Evolutionary conservation across 2,797 vertebrate species (phyloP).

Genomic region (Anas bernieri): DNA sequence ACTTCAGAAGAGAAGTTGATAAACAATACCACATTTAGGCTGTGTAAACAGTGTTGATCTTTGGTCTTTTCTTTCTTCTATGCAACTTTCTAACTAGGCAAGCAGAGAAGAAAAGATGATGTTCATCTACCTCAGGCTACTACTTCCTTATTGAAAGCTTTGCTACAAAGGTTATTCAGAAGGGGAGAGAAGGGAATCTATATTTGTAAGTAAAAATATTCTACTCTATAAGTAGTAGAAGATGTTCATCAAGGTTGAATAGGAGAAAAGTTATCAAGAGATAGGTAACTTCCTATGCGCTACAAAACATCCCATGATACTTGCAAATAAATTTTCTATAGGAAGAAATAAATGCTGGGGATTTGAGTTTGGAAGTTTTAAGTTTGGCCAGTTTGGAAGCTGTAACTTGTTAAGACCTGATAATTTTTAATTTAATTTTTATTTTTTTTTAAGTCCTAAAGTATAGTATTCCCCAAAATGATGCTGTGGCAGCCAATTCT

Average conservation of each 20-base stretch:
- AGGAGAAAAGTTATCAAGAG: not conserved
- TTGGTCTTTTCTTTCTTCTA: not conserved
- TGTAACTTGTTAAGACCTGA: not conserved
- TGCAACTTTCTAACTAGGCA: not conserved
- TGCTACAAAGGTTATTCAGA: not conserved
- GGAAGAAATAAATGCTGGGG: not conserved
- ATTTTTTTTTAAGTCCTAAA: not conserved
- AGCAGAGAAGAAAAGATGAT: not conserved
- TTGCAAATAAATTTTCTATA: not conserved
- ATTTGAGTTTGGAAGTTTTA: not conserved
- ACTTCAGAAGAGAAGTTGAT: conserved; percentile 16
- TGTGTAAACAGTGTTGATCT: conserved; percentile 12
- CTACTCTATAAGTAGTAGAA: not conserved
- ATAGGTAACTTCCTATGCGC: not conserved
- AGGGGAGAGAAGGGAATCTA: conserved; percentile 14
- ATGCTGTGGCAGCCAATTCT: not conserved
- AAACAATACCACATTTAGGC: not conserved
- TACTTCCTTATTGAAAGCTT: not conserved
- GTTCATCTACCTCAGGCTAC: conserved; percentile 17
- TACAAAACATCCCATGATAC: not conserved
- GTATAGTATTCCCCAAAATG: not conserved
- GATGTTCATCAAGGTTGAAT: not conserved
- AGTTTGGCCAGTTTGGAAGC: not conserved
- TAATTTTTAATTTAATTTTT: not conserved
- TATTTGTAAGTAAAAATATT: conserved; percentile 31